Base-by-base conservation (phyloP, 2,797 vertebrate genomes). In the Channallabes apus region DNA sequence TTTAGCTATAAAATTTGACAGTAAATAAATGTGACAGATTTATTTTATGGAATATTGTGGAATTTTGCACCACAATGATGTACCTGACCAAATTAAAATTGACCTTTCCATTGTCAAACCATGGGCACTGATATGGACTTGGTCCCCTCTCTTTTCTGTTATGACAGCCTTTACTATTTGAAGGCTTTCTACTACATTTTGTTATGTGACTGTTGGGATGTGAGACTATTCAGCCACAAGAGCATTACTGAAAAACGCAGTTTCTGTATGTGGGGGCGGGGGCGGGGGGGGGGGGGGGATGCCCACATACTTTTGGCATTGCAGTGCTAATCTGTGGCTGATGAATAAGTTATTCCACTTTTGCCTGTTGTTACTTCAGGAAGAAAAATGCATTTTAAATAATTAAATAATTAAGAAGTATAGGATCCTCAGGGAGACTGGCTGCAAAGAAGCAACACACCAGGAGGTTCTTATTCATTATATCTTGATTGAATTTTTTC, bases 401-500 rank as follows among this genome's bases (percentile, higher is more conserved):
- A 22, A 82, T 54, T 9, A 81, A 32, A 18, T 41, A 81, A 81
- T 32, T 27, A 81, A 56, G 20, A 27, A 82, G 20, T 27, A 56
- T 35, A 38, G 64, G 4, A 67, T 80, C 38, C 62, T 65, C n/a
- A 27, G 41, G 18, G 20, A 82, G 46, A 0, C 12, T 56, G 18
- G n/a, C 64, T 82, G 65, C 7, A 27, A 68, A 65, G 20, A 65
- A 64, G 9, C 64, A 82, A 56, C 27, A 22, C 27, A 82, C 41
- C 20, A 68, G 15, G 65, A 56, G 64, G 64, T 11, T 51, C 64
- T 56, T 68, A 69, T 5, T 58, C 64, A 69, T 82, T 82, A 68
- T 35, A 80, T 61, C 14, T 65, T 65, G 61, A 80, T 80, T 65
- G 46, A 80, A 64, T 64, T 62, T 62, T 79, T 65, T 11, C 54